Evolutionary conservation across 2,113 vertebrate species (phyloP), one percentile per base, ranked within the genome.

Genomic region (Elgaria multicarinata): DNA sequence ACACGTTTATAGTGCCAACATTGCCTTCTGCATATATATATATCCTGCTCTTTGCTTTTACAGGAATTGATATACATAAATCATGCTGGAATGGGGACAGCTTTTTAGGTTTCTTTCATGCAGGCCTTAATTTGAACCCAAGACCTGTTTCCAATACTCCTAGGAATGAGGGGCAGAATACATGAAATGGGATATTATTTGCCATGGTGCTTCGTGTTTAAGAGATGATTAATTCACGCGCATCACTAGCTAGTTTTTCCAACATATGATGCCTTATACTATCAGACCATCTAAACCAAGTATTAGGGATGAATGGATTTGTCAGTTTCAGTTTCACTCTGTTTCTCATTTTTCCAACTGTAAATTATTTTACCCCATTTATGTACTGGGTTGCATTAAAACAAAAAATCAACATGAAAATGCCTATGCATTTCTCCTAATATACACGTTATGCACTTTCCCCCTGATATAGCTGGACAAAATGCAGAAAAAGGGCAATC

Each of bases 1-100:
- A 82, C 87, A 86, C 83, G 90, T 74, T 92, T 64, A 75, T 31
- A 39, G 33, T 62, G 50, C 33, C 77, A 66, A 50, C 36, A 13
- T 81, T 26, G 1, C 55, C 88, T 18, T 75, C 2, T 86, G 50
- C 50, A 53, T 53, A 53, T 22, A 46, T 26, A 1, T 4, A 90
- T 55, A 79, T 85, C 42, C 18, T 44, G 2, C 1, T 85, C 86
- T 6, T 39, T 26, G n/a, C 50, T 71, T 72, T 16, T 4, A 72
- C 5, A 74, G 77, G 85, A 78, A 82, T 90, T 83, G 4, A 58
- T 42, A 85, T 88, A 62, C 58, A 86, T 5, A 67, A 74, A 80
- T 87, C 28, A 7, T 4, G 33, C 55, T n/a, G 84, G 69, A 89
- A 90, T 62, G n/a, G 42, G 0, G 81, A 33, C 79, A 91, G 72